Evolutionary conservation across 2,888 invertebrate genomes (phyloP), one percentile per base, ranked within the genome.

Genomic region (Polyommatus iphigenia): DNA sequence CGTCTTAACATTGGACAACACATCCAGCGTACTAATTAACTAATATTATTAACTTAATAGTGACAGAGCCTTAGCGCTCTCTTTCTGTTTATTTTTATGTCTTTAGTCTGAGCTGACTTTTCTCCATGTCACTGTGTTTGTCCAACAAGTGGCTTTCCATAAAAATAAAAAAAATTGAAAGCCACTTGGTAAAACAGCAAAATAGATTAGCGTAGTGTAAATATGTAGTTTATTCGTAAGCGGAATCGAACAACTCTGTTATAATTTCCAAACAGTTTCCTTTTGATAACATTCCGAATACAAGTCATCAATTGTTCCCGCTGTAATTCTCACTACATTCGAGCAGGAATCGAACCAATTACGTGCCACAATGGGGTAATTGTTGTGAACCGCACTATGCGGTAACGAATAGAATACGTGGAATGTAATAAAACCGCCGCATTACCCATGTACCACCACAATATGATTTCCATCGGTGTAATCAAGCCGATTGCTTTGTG

Each of bases 401-500:
- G 62, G 62, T 10, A 10, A 13, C 24, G 24, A 24, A 24, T 62
- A 62, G 62, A 24, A 24, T 62, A 24, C 24, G 46, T 62, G 62
- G 24, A 62, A 24, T 24, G 62, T 24, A 24, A 13, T 62, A 62
- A 62, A 62, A 62, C 62, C 62, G 20, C 62, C 13, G 13, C 13
- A 62, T 62, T 62, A 62, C 62, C 50, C 50, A 54, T 15, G 18
- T 54, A 54, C 18, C 18, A 20, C 62, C 24, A 24, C 62, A 62
- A 62, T 62, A 24, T 24, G 62, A 62, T 62, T 62, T 62, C 24
- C 62, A 24, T 62, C 20, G 24, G 3, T 13, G 62, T 24, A 62
- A 62, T 59, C 20, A 59, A 59, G 59, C 59, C 59, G 59, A 59
- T 59, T 59, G 59, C 59, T 59, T 59, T 59, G 59, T 59, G 24